These are phyloP conservation scores for Platycnemis pennipes DNA, from an alignment of 2,888 invertebrate genomes.

Conservation along the genomic window DNA sequence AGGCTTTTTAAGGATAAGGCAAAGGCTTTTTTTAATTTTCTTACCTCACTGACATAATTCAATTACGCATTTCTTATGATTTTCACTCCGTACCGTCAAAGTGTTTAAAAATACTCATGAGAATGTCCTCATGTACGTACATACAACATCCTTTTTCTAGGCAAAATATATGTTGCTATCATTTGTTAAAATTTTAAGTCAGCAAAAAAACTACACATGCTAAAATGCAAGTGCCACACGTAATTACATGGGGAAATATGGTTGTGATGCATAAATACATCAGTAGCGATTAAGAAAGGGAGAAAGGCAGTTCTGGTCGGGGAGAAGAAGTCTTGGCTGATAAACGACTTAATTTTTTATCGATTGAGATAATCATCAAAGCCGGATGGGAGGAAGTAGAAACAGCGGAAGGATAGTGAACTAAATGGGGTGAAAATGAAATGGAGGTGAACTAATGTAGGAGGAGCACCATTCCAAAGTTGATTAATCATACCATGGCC, in stretches of 20 bases:
- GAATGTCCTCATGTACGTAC: too few relatives aligned
- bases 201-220: too few relatives aligned
- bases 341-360: slow-evolving; percentile 27
- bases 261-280: not conserved
- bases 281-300: not conserved
- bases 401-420: not conserved
- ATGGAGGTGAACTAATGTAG: not conserved
- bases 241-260: not conserved
- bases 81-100: too few relatives aligned
- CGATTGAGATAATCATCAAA: slow-evolving; percentile 28
- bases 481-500: not conserved
- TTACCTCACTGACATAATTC: too few relatives aligned
- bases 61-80: too few relatives aligned
- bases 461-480: not conserved
- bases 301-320: not conserved
- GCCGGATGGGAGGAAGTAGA: not conserved
- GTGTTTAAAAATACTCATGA: too few relatives aligned
- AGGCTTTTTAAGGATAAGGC: too few relatives aligned
- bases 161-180: too few relatives aligned
- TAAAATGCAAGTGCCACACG: too few relatives aligned
- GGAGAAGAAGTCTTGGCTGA: not conserved
- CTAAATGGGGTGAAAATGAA: slow-evolving; percentile 14
- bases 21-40: too few relatives aligned
- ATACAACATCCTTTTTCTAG: too few relatives aligned
- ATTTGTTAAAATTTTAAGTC: too few relatives aligned